A percentile compares a stretch with the other conserved stretches of the same genome.
Evolutionary conservation across 1,140 invertebrate genomes (phyloP).

Genomic region (Tenebrio molitor): DNA sequence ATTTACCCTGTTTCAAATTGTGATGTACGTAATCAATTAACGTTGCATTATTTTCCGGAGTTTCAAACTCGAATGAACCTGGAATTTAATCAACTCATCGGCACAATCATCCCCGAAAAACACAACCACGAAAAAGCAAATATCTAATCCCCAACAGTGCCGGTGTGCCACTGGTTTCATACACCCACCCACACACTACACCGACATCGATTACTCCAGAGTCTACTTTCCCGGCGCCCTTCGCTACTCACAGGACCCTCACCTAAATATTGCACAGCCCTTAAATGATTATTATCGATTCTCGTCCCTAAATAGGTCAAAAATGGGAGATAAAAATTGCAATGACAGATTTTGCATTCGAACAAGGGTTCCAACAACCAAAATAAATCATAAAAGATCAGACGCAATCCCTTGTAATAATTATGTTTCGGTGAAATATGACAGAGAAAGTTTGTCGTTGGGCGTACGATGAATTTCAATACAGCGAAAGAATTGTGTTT

Average conservation of each 20-base stretch:
- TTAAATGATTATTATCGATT: constrained; percentile 28
- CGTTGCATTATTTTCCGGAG: too few species aligned
- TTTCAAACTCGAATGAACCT: too few species aligned
- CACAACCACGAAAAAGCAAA: too few species aligned
- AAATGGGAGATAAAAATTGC: not conserved
- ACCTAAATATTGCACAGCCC: constrained; percentile 20
- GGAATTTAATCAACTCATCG: too few species aligned
- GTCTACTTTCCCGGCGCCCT: constrained; percentile 13
- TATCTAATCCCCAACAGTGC: too few species aligned
- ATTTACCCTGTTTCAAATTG: too few species aligned
- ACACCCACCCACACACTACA: constrained; percentile 22
- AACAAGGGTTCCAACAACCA: not conserved
- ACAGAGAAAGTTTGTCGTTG: not conserved
- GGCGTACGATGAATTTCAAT: not conserved
- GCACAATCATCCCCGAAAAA: too few species aligned
- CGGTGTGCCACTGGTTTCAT: not conserved
- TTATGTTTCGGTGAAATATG: not conserved
- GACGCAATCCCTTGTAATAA: not conserved
- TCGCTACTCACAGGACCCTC: constrained; percentile 7
- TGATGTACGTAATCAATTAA: too few species aligned
- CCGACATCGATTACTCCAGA: constrained; percentile 26
- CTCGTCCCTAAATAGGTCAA: not conserved
- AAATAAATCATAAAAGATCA: not conserved
- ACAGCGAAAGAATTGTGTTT: not conserved
- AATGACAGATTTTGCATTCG: not conserved